These are phyloP conservation scores for Vandiemenella viatica DNA, from an alignment of 2,888 invertebrate genomes.

Conservation along the genomic window DNA sequence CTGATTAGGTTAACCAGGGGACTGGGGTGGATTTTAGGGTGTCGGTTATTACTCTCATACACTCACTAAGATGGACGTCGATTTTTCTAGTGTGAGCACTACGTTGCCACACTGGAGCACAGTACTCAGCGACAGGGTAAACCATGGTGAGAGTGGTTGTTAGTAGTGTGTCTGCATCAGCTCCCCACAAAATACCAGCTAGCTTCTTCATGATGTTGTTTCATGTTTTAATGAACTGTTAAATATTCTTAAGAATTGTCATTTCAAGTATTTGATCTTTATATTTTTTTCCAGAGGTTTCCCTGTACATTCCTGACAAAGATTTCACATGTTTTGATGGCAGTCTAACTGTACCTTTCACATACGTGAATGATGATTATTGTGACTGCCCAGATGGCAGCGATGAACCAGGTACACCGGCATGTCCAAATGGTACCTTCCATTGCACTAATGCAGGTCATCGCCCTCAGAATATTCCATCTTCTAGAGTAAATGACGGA, in stretches of 20 bases:
- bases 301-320: slow-evolving; percentile 59
- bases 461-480: slow-evolving; percentile 56
- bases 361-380: slow-evolving; percentile 77
- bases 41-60: too few relatives aligned
- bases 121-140: too few relatives aligned
- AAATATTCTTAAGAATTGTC: too few relatives aligned
- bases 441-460: slow-evolving; percentile 76
- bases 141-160: slow-evolving; percentile 80
- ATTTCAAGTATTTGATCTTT: too few relatives aligned
- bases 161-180: slow-evolving; percentile 88
- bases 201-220: too few relatives aligned
- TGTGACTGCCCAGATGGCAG: slow-evolving; percentile 86
- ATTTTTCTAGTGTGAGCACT: too few relatives aligned
- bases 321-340: slow-evolving; percentile 89
- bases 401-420: slow-evolving; percentile 78
- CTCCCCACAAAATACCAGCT: too few relatives aligned
- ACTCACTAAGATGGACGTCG: too few relatives aligned
- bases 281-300: slow-evolving; percentile 35
- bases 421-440: slow-evolving; percentile 72
- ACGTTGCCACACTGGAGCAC: too few relatives aligned
- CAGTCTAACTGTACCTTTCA: slow-evolving; percentile 60
- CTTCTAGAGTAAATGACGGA: slow-evolving; percentile 80
- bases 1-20: too few relatives aligned
- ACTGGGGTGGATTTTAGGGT: too few relatives aligned
- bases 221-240: too few relatives aligned